These are phyloP conservation scores for Smittia sp. DNA, from an alignment of 2,888 invertebrate genomes.

Conservation along the genomic window DNA sequence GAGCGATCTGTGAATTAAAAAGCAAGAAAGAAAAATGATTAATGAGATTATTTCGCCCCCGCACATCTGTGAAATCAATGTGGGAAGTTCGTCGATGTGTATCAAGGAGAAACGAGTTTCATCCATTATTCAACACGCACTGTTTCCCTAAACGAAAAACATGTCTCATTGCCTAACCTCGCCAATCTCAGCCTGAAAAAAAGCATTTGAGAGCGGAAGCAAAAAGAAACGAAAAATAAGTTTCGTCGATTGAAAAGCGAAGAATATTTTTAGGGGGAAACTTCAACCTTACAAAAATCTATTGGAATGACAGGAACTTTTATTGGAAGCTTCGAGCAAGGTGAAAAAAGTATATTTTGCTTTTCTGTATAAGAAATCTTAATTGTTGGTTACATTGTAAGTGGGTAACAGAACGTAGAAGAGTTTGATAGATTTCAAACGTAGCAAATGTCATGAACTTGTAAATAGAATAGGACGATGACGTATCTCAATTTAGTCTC, in stretches of 20 bases:
- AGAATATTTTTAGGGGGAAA: neutral
- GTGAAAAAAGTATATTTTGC: neutral
- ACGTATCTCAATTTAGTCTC: too few relatives aligned
- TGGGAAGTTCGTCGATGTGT: neutral
- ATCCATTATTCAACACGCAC: neutral
- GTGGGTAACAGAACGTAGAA: too few relatives aligned
- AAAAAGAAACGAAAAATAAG: neutral
- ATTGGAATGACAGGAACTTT: neutral
- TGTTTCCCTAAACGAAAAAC: neutral
- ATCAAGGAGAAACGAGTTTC: neutral
- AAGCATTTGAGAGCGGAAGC: neutral
- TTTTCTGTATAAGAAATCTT: too few relatives aligned
- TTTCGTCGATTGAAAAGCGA: neutral
- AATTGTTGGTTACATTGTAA: too few relatives aligned
- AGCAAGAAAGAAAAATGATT: constrained; percentile 6
- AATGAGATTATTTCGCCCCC: neutral
- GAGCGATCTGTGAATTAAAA: constrained; percentile 58
- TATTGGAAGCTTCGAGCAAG: neutral
- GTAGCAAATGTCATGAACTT: too few relatives aligned
- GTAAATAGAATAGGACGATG: too few relatives aligned
- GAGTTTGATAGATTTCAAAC: too few relatives aligned
- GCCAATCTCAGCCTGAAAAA: constrained; percentile 27
- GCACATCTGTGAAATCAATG: neutral
- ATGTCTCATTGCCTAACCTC: constrained; percentile 26
- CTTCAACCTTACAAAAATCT: neutral